Evolutionary conservation across 2,113 vertebrate species (phyloP).

Genomic region (Lathamus discolor): DNA sequence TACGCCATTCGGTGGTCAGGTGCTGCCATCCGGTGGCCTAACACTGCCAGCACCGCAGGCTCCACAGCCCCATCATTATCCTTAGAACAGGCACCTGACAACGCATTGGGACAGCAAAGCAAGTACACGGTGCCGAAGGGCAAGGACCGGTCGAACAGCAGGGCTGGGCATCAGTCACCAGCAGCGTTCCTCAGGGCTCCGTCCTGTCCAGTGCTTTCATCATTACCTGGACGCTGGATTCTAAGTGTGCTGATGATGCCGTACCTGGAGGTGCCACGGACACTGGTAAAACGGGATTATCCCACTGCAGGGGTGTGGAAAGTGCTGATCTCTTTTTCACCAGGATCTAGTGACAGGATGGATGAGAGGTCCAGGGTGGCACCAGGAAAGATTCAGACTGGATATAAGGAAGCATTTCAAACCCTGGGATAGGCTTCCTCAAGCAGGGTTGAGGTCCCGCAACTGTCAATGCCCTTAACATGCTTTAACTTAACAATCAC

Average conservation of each 20-base stretch:
- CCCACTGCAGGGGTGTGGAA: not conserved
- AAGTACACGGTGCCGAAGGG: not conserved
- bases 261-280: not conserved
- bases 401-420: not conserved
- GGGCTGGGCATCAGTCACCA: not conserved
- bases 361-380: not conserved
- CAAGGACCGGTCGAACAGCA: not conserved
- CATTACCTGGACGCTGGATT: not conserved
- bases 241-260: not conserved
- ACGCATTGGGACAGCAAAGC: not conserved
- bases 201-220: not conserved
- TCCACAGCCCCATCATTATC: not conserved
- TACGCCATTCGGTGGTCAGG: accelerated
- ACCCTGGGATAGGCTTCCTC: not conserved
- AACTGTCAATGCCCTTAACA: not conserved
- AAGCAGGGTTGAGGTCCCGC: not conserved
- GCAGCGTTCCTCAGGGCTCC: not conserved
- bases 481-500: not conserved
- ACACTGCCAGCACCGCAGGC: not conserved
- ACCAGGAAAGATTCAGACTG: not conserved
- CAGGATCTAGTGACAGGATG: not conserved
- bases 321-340: not conserved
- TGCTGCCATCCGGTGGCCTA: conserved; percentile 8
- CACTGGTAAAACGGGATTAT: not conserved
- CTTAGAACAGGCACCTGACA: not conserved